Evolutionary conservation across 2,113 vertebrate species (phyloP), one percentile per base, ranked within the genome.

Genomic region (Hypanus sabinus): DNA sequence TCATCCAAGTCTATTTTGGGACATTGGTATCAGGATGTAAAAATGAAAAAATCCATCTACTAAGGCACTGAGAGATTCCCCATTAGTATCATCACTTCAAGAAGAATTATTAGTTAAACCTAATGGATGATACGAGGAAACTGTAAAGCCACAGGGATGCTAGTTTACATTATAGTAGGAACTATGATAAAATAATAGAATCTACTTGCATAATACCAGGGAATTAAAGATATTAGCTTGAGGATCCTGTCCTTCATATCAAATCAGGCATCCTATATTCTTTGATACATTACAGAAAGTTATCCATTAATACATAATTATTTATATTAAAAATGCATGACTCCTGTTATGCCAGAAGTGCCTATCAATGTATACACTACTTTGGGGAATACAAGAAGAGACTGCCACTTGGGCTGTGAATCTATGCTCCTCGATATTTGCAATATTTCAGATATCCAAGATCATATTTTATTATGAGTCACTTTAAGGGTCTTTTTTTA

Each of bases 401-500:
- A 71, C 73, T 92, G 33, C 20, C 68, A 46, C 70, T 46, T 70
- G 38, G 36, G 5, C 36, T 73, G 65, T 62, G n/a, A 92, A 71
- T 90, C 16, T 6, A 90, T 30, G 33, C 27, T 20, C 5, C 30
- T 36, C 20, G 3, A 93, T 38, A 93, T 70, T 24, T 73, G 20
- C 1, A 93, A 46, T 73, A 46, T 71, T 93, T 30, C 27, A 55
- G 70, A 93, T 38, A 55, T 46, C 68, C 24, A 46, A 33, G 90
- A 71, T 92, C 20, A 30, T 30, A 38, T 55, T 38, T 38, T 73
- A 55, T 93, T 71, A 38, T 92, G 30, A 73, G 38, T 93, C 38
- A 73, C 68, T 46, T 73, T 24, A 73, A 73, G 91, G 73, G 68
- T 10, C n/a, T 18, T 93, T 73, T 71, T n/a, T 68, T 73, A 95